These are phyloP conservation scores for Germaria angustata DNA, from an alignment of 2,888 invertebrate species.

Conservation along the genomic window DNA sequence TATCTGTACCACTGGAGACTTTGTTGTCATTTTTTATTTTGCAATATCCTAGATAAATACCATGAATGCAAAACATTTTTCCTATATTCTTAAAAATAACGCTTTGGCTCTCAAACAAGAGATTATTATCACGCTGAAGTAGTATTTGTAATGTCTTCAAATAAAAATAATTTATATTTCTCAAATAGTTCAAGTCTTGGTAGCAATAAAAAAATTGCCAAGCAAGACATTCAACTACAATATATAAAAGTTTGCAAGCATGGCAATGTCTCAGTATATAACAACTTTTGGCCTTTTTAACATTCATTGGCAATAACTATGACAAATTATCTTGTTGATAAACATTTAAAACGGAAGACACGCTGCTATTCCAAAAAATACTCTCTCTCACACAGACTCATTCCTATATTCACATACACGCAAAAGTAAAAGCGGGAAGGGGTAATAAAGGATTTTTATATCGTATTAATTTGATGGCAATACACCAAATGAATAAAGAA, in stretches of 20 bases:
- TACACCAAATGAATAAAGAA: slow-evolving; percentile 49
- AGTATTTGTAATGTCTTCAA: slow-evolving; percentile 17
- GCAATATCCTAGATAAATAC: neutral
- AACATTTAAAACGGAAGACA: slow-evolving; percentile 65
- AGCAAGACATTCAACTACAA: slow-evolving; percentile 15
- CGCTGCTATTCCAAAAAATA: slow-evolving; percentile 39
- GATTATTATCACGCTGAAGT: slow-evolving; percentile 26
- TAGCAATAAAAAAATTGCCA: neutral
- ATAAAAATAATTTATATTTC: slow-evolving; percentile 35
- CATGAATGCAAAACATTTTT: slow-evolving; percentile 11
- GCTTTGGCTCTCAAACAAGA: neutral
- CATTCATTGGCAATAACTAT: slow-evolving; percentile 66
- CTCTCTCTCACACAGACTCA: neutral
- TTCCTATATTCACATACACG: neutral
- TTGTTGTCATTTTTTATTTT: neutral
- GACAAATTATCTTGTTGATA: slow-evolving; percentile 67
- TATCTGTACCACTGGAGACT: neutral
- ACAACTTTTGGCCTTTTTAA: slow-evolving; percentile 54
- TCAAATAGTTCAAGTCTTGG: neutral
- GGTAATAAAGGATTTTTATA: slow-evolving; percentile 33
- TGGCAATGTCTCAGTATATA: slow-evolving; percentile 4
- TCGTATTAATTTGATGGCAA: slow-evolving; percentile 52
- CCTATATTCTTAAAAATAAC: neutral
- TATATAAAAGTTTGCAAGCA: slow-evolving; percentile 15
- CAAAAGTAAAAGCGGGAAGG: neutral